phyloP scores from a whole-genome alignment of 2,797 vertebrate genomes.

The Erpetoichthys calabaricus region DNA sequence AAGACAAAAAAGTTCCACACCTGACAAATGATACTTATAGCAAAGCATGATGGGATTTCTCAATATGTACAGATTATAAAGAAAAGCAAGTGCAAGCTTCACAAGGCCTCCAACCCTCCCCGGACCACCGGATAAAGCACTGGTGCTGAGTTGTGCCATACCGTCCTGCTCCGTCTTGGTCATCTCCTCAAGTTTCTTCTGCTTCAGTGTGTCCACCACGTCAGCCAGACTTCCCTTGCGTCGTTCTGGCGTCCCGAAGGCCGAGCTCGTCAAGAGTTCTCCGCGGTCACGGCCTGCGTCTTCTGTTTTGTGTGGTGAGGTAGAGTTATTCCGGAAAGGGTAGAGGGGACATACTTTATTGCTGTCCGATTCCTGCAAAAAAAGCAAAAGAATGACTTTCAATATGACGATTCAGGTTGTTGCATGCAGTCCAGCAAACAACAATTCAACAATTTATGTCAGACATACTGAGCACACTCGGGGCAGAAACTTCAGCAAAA shows the following conservation, averaged over 20 bases:
- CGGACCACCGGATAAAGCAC: too few relatives aligned
- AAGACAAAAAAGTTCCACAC: too few relatives aligned
- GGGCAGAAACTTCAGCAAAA: not conserved
- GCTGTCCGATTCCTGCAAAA: conserved; percentile 90
- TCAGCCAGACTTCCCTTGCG: conserved; percentile 98
- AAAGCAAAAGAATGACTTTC: conserved; percentile 32
- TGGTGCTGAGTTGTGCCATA: conserved; percentile 35
- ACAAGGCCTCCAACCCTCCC: too few relatives aligned
- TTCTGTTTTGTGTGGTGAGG: conserved; percentile 95
- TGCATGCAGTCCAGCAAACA: too few relatives aligned
- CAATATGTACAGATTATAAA: too few relatives aligned
- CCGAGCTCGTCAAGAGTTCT: conserved; percentile 87
- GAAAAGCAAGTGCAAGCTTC: too few relatives aligned
- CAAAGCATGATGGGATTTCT: too few relatives aligned
- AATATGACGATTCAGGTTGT: too few relatives aligned
- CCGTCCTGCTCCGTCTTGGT: conserved; percentile 95
- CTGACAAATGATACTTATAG: too few relatives aligned
- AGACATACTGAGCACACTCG: not conserved
- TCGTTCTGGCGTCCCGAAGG: conserved; percentile 91
- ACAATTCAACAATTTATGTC: not conserved
- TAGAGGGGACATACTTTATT: conserved; percentile 98
- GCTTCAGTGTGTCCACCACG: conserved; percentile 96
- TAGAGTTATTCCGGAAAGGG: conserved; percentile 98
- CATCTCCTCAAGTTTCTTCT: conserved; percentile 98
- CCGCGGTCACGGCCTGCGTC: conserved; percentile 90